Base-by-base conservation (phyloP, 2,888 invertebrate genomes). In the Drosophila rellima region DNA sequence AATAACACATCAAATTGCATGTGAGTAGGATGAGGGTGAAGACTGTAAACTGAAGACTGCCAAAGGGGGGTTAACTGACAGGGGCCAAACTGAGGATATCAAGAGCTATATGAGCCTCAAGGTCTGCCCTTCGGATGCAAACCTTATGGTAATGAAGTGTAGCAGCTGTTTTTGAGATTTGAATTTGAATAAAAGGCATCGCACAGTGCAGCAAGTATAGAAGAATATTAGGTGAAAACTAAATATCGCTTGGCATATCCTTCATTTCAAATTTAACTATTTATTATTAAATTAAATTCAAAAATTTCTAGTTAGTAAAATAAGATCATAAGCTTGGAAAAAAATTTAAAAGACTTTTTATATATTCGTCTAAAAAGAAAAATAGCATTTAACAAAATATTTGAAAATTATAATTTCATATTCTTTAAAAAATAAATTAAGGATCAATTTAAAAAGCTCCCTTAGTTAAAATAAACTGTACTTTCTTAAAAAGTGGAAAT, bases 131-230 rank as follows among this genome's bases (percentile, higher is more conserved):
- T 68, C 69, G 66, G 68, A 64, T 72, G 72, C 74, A 71, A 85
- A 82, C 88, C 88, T 82, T 85, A 85, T 85, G 87, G 77, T 83
- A 88, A 85, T 85, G 85, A 85, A 88, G 83, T 86, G 84, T 73
- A 83, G 88, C 85, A 85, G 88, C 87, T 85, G 85, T 86, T 88
- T 85, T 73, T 73, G 80, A 82, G 57, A 65, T 62, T 57, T 68
- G 59, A 81, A 83, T 88, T 84, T 82, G 69, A 83, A 88, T 85
- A 69, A 7, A 48, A 55, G 57, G 42, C 70, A 67, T 40, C 18
- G 56, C 69, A 73, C 74, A 74, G 67, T 78, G 74, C 57, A 26
- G 55, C 71, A 40, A 65, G 23, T 23, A 8, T 56, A 1, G 4
- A 2, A 11, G 3, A 23, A 44, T 11, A 23, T 20, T 4, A 23